A percentile compares a stretch with the other conserved stretches of the same genome.
Evolutionary conservation across 2,797 vertebrate species (phyloP).

Genomic region (Acipenser oxyrinchus): DNA sequence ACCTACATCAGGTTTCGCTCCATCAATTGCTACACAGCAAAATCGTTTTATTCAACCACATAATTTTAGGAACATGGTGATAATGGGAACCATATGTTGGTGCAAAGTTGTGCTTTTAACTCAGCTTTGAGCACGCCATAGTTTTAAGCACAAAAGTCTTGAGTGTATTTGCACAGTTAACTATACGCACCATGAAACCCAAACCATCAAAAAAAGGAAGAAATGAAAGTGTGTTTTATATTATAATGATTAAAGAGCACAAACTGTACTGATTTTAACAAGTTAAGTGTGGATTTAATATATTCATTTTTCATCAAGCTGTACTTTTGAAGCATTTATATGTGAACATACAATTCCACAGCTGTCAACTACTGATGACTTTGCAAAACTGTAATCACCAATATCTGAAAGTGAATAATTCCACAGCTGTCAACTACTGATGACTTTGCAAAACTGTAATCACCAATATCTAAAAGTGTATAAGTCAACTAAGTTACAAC

Average conservation of each 20-base stretch:
- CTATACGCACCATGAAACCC: background rate
- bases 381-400: too few relatives aligned
- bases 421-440: too few relatives aligned
- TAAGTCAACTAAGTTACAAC: too few relatives aligned
- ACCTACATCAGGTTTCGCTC: slow-evolving; percentile 13
- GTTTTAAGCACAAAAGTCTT: slow-evolving; percentile 29
- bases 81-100: slow-evolving; percentile 44
- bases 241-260: background rate
- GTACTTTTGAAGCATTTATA: too few relatives aligned
- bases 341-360: too few relatives aligned
- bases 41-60: slow-evolving; percentile 34
- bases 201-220: background rate
- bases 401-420: too few relatives aligned
- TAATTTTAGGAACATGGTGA: slow-evolving; percentile 31
- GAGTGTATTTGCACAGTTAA: slow-evolving; percentile 23
- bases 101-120: slow-evolving; percentile 35
- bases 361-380: too few relatives aligned
- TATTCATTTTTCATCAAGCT: too few relatives aligned
- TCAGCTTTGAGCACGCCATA: slow-evolving; percentile 24
- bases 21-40: slow-evolving; percentile 30
- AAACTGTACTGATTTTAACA: too few relatives aligned
- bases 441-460: too few relatives aligned
- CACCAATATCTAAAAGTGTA: too few relatives aligned
- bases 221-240: background rate
- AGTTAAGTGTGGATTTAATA: too few relatives aligned